Base-by-base conservation (phyloP, 2,113 vertebrate genomes). In the Notarius quadriscutis region DNA sequence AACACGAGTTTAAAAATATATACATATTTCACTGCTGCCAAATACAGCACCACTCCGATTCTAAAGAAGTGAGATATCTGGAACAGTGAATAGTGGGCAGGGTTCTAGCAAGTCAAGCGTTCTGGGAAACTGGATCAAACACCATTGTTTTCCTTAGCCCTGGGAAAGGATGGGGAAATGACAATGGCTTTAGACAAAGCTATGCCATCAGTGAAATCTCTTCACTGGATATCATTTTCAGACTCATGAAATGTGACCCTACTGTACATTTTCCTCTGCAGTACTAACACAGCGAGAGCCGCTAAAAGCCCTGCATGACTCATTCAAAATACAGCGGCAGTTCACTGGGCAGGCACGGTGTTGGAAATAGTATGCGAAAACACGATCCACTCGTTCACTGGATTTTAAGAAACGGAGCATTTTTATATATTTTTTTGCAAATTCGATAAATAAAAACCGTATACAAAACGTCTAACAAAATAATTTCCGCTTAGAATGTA, bases 271-370 rank as follows among this genome's bases (percentile, higher is more conserved):
- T 11, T 1, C 20, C 5, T 75, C 22, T n/a, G 55, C 22, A n/a
- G 25, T 18, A 25, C 0, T 17, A 12, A 63, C 7, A n/a, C 18
- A 41, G 27, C 17, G 4, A 11, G 11, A 72, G 65, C 27, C 65
- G 20, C 17, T 41, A 65, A 34, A 74, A 84, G 34, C 22, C 22
- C 71, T 48, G 9, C 30, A 72, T 79, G 62, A 86, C 77, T 84
- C 53, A 84, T 72, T 89, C 15, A 83, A 62, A 88, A 51, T 25
- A 25, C 27, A 72, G 25, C 67, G 80, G 51, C 17, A 25, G 57
- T 48, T 71, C 60, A 79, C 25, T 8, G 18, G 14, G 20, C 25
- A 50, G 6, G 57, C 80, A 48, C 53, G 12, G 55, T 4, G 27
- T 18, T n/a, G 58, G 7, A 20, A 22, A 62, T 62, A 22, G 15